phyloP scores from a whole-genome alignment of 2,797 vertebrate species.

The Parambassis ranga region DNA sequence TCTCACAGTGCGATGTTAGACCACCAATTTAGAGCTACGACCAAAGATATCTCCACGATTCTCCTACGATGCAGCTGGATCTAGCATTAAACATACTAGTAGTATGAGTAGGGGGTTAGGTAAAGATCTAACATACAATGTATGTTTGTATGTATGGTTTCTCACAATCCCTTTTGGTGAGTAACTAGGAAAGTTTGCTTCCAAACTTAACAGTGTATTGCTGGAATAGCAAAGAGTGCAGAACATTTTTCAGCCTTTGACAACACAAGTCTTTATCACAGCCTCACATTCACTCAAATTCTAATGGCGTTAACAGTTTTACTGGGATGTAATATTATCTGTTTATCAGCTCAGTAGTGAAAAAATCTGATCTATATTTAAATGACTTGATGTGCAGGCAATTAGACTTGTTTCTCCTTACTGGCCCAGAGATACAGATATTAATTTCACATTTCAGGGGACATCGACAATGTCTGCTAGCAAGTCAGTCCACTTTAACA shows the following conservation, averaged over 20 bases:
- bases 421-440: slow-evolving; percentile 66
- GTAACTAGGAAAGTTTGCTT: too few species aligned
- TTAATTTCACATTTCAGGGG: slow-evolving; percentile 73
- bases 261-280: neutral
- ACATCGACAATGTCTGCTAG: slow-evolving; percentile 59
- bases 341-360: slow-evolving; percentile 25
- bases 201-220: neutral
- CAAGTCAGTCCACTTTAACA: slow-evolving; percentile 45
- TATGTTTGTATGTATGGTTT: too few species aligned
- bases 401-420: slow-evolving; percentile 50
- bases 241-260: neutral
- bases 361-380: slow-evolving; percentile 60
- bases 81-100: too few species aligned
- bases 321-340: slow-evolving; percentile 9
- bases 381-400: slow-evolving; percentile 39
- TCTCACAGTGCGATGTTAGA: too few species aligned
- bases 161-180: too few species aligned
- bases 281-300: neutral
- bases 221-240: neutral
- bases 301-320: neutral
- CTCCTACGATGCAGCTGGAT: too few species aligned
- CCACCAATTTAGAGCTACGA: too few species aligned
- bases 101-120: too few species aligned
- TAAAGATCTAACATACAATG: too few species aligned
- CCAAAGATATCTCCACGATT: too few species aligned